Evolutionary conservation across 2,888 invertebrate genomes (phyloP), one percentile per base, ranked within the genome.

Genomic region (Opisthograptis luteolata): DNA sequence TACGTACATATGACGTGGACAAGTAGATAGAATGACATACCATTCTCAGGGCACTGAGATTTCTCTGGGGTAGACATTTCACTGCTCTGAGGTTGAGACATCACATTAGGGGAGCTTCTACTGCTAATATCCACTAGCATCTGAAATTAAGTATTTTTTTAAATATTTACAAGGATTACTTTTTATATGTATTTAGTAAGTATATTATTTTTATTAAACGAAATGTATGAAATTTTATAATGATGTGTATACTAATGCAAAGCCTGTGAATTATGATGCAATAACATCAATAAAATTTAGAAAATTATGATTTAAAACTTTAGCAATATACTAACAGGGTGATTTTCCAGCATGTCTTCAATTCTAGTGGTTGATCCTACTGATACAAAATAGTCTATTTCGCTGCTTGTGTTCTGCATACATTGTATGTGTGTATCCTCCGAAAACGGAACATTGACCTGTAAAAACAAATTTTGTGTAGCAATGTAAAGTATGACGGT

Each of bases 361-460:
- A 91, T 90, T 64, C 89, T 81, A 44, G 84, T 87, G 31, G 88
- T 88, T 7, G 90, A 87, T 12, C 94, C 95, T 37, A 95, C 94
- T 12, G 95, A 94, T 15, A 96, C 96, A 57, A 96, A 93, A 73
- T 95, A 96, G 78, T 96, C 95, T 62, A 96, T 95, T 67, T 95
- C 95, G 66, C 94, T 93, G 30, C 93, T 93, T 20, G 94, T 93
- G 70, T 95, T 94, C 71, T 94, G 93, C 62, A 94, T 94, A 69
- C 95, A 94, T 68, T 94, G 94, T 65, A 96, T 95, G 57, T 93
- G 92, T 6, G 95, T 95, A 46, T 93, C 93, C 43, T 92, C 91
- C 37, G 93, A 92, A 70, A 95, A 94, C 35, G 93, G 92, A 65
- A 96, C 95, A 54, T 93, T 93, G 31, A 94, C 94, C 93, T 93